Conservation (phyloP, 2,797 vertebrate species). For the Spea hammondii region DNA sequence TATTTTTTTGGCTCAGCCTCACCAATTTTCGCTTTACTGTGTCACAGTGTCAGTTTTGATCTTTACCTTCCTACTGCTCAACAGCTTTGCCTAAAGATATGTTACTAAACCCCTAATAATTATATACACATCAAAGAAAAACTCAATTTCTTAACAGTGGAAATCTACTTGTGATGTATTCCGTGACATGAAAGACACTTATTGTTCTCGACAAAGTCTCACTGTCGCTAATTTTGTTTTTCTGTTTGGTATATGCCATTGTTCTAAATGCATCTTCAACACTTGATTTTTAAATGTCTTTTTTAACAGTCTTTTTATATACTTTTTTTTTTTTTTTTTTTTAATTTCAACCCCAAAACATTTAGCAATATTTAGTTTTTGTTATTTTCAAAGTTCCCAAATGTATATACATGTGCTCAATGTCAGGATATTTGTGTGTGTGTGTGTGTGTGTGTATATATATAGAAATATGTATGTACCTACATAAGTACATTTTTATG, state of each 20-base stretch:
- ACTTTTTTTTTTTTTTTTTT: too few relatives aligned
- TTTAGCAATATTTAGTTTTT: too few relatives aligned
- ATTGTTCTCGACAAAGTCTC: constrained; percentile 58
- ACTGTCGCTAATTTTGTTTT: constrained; percentile 48
- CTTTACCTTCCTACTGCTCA: constrained; percentile 62
- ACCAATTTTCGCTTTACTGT: constrained; percentile 55
- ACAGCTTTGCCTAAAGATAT: constrained; percentile 65
- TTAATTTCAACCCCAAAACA: too few relatives aligned
- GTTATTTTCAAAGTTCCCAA: too few relatives aligned
- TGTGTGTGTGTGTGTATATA: too few relatives aligned
- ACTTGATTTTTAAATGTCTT: too few relatives aligned
- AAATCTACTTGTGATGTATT: constrained; percentile 55
- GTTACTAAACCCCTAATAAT: constrained; percentile 64
- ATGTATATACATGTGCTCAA: too few relatives aligned
- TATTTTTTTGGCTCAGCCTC: constrained; percentile 57
- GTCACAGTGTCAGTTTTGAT: constrained; percentile 66
- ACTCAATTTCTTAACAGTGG: constrained; percentile 63
- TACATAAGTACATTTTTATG: too few relatives aligned
- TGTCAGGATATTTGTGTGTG: too few relatives aligned
- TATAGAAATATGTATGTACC: too few relatives aligned
- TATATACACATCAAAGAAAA: constrained; percentile 65
- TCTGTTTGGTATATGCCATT: constrained; percentile 39
- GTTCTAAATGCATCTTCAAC: neutral
- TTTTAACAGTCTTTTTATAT: too few relatives aligned
- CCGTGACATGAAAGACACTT: constrained; percentile 60